Evolutionary conservation across 2,113 vertebrate species (phyloP).

Genomic region (Nothoprocta perdicaria): DNA sequence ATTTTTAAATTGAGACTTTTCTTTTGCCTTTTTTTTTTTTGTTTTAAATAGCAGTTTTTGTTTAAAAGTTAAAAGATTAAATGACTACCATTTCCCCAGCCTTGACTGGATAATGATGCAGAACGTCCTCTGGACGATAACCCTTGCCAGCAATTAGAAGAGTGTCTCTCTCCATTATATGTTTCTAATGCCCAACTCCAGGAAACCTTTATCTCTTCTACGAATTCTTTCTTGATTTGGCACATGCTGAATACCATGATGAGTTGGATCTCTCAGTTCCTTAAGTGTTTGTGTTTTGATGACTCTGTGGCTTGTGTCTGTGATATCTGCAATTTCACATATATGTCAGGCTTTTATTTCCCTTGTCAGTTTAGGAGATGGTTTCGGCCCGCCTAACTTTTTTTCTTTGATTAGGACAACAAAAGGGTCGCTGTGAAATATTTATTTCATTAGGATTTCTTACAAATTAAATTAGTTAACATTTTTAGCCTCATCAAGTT

Average conservation of each 20-base stretch:
- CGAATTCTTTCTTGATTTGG: not conserved
- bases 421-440: not conserved
- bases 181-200: not conserved
- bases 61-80: not conserved
- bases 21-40: not conserved
- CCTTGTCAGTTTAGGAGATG: not conserved
- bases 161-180: accelerated
- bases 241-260: not conserved
- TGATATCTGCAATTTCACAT: not conserved
- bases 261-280: not conserved
- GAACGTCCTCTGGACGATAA: not conserved
- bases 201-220: not conserved
- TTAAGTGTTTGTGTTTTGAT: not conserved
- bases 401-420: not conserved
- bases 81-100: not conserved
- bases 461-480: not conserved
- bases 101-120: not conserved
- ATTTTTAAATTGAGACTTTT: not conserved
- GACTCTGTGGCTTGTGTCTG: not conserved
- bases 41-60: not conserved
- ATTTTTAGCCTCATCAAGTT: not conserved
- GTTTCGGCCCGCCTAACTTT: not conserved
- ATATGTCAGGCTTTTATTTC: not conserved
- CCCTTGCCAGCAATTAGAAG: not conserved
- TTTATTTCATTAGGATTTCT: not conserved